Evolutionary conservation across 35 echinoderm and acorn worm genomes (phyloP).

Genomic region (Patiria miniata): DNA sequence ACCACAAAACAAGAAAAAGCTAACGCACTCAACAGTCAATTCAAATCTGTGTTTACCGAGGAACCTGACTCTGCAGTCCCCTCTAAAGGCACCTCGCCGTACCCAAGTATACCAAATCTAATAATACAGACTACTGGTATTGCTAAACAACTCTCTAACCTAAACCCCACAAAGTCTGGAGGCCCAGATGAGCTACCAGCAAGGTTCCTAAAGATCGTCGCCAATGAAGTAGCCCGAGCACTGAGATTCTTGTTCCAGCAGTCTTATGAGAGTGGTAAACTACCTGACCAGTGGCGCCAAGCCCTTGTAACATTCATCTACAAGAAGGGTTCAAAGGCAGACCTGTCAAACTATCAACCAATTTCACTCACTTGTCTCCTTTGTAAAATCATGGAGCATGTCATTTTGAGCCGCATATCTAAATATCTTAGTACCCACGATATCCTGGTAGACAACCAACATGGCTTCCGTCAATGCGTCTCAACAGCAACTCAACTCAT

Average conservation of each 20-base stretch:
- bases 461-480: slow-evolving; percentile 56
- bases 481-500: slow-evolving; percentile 54
- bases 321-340: slow-evolving; percentile 57
- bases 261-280: slow-evolving; percentile 26
- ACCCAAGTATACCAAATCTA: slow-evolving; percentile 20
- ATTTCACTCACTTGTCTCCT: slow-evolving; percentile 54
- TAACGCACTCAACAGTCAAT: slow-evolving; percentile 13
- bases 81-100: slow-evolving; percentile 35
- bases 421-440: slow-evolving; percentile 51
- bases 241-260: slow-evolving; percentile 60
- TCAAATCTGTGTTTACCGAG: slow-evolving; percentile 37
- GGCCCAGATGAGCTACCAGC: slow-evolving; percentile 52
- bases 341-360: slow-evolving; percentile 53
- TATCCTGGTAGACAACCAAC: slow-evolving; percentile 64
- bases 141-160: slow-evolving; percentile 45
- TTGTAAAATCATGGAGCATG: slow-evolving; percentile 65
- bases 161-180: slow-evolving; percentile 53
- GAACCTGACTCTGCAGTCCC: slow-evolving; percentile 24
- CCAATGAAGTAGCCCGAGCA: slow-evolving; percentile 45
- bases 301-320: slow-evolving; percentile 46
- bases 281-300: slow-evolving; percentile 49
- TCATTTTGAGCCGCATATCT: slow-evolving; percentile 46
- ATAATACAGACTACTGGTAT: slow-evolving; percentile 34
- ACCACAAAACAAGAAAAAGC: neutral
- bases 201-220: slow-evolving; percentile 38